Base-by-base conservation (phyloP, 2,113 vertebrate species). In the Tiliqua scincoides region DNA sequence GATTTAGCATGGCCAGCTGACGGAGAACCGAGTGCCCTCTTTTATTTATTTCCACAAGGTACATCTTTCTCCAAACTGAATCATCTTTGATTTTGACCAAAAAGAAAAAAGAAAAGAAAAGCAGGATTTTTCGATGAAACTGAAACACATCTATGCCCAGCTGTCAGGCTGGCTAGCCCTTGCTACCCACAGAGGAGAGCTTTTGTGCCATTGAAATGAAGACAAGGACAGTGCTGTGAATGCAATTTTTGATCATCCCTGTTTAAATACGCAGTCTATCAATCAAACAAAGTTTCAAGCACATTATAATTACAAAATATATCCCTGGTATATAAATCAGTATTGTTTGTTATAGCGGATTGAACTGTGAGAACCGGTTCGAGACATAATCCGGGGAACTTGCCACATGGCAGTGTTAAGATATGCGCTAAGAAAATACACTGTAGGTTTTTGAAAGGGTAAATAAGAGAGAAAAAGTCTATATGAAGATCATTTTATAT, bases 41-140 rank as follows among this genome's bases (percentile, higher is more conserved):
- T 93, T 90, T 95, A 92, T 95, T 95, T 93, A 93, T 93, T 95
- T 94, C 92, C 90, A 95, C 73, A 87, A 95, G 94, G 93, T 91
- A 85, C 91, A 84, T 93, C 94, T 94, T 94, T 94, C 93, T 96
- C 92, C 90, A 94, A 94, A 95, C 92, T 92, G 93, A 95, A 94
- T 90, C 93, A 85, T 93, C 93, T 96, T 94, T 95, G 95, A 94
- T 95, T 96, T 94, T 81, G 59, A 86, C 70, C 40, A 88, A 92
- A 94, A 43, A 37, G 40, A 84, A 37, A 14, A 14, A 11, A 20
- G 11, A 11, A 27, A 71, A 61, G n/a, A 35, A 65, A 85, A 95
- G 85, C 89, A 3, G 88, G 87, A 82, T 93, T 91, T 92, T 91
- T 92, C n/a, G 40, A 89, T 87, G 88, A 91, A 91, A 92, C 88